Percentiles rank a stretch among this genome's conserved stretches.
These are phyloP conservation scores for Tenthredo distinguenda DNA, from an alignment of 2,888 invertebrate species.

Conservation along the genomic window DNA sequence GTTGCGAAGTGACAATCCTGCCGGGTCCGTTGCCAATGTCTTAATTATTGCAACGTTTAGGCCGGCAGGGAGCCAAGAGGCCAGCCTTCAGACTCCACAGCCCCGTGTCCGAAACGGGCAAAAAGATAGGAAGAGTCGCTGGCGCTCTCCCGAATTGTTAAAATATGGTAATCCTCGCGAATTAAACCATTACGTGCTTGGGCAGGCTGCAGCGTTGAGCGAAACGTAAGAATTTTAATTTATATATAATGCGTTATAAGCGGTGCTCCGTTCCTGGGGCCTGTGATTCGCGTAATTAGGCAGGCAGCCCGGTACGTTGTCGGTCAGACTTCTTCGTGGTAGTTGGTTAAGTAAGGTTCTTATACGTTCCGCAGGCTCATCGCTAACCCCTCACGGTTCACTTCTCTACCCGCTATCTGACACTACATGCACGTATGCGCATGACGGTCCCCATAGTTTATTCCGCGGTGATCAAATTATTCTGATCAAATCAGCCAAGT, in stretches of 20 bases:
- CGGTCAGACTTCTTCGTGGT: slow-evolving; percentile 40
- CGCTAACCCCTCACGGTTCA: slow-evolving; percentile 13
- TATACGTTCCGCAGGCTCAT: neutral
- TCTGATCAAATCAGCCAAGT: neutral
- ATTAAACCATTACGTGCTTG: slow-evolving; percentile 69
- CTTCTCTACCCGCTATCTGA: neutral
- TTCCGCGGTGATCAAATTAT: slow-evolving; percentile 17
- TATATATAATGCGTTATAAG: slow-evolving; percentile 62
- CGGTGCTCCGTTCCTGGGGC: slow-evolving; percentile 41
- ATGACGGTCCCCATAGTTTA: slow-evolving; percentile 13
- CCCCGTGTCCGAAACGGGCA: slow-evolving; percentile 57
- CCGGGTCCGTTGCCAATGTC: slow-evolving; percentile 57
- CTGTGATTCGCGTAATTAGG: slow-evolving; percentile 50
- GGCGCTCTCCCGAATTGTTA: slow-evolving; percentile 63
- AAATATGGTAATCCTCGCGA: slow-evolving; percentile 68
- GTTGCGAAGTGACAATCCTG: slow-evolving; percentile 54
- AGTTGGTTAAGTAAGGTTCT: slow-evolving; percentile 28
- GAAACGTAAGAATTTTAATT: slow-evolving; percentile 66
- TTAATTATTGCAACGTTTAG: slow-evolving; percentile 61
- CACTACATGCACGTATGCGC: slow-evolving; percentile 5
- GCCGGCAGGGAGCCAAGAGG: slow-evolving; percentile 20
- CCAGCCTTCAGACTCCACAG: slow-evolving; percentile 52
- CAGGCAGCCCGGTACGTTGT: slow-evolving; percentile 12
- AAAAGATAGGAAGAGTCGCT: slow-evolving; percentile 60
- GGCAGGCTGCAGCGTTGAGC: slow-evolving; percentile 62